A percentile compares a stretch with the other conserved stretches of the same genome.
Evolutionary conservation across 2,888 invertebrate species (phyloP).

Genomic region (Callyntrura sp.): DNA sequence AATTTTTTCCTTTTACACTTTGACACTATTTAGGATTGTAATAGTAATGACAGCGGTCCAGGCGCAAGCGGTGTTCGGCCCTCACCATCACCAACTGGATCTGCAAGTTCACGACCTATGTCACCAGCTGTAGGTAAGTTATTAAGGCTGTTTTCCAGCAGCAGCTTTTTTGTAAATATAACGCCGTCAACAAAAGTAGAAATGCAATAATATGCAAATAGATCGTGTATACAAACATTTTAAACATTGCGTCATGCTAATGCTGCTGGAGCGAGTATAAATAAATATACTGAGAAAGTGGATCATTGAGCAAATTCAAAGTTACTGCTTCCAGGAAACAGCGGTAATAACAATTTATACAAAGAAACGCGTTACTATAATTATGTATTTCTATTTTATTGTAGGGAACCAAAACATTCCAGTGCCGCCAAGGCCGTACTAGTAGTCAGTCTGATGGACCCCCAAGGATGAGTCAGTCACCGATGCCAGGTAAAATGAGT

Average conservation of each 20-base stretch:
- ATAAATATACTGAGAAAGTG: no score
- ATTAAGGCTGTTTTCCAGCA: no score
- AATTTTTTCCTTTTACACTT: background rate
- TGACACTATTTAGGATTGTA: slow-evolving; percentile 89
- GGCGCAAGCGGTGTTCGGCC: slow-evolving; percentile 92
- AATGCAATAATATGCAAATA: no score
- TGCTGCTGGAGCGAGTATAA: no score
- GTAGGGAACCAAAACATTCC: slow-evolving; percentile 96
- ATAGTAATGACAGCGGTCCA: slow-evolving; percentile 93
- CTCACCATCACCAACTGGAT: slow-evolving; percentile 96
- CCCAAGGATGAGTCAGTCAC: slow-evolving; percentile 90
- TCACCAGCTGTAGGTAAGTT: slow-evolving; percentile 98
- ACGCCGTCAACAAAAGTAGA: no score
- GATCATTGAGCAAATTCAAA: no score
- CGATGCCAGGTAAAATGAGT: slow-evolving; percentile 87
- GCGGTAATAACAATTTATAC: background rate
- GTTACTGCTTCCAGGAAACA: no score
- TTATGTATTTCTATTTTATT: slow-evolving; percentile 77
- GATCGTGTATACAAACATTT: no score
- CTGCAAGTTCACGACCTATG: slow-evolving; percentile 98
- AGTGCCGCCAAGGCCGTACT: slow-evolving; percentile 97
- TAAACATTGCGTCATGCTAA: no score
- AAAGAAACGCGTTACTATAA: background rate
- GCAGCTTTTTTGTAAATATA: no score
- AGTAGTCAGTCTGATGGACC: slow-evolving; percentile 91